Conservation (phyloP, 2,797 vertebrate genomes). For the Pipistrellus kuhlii region DNA sequence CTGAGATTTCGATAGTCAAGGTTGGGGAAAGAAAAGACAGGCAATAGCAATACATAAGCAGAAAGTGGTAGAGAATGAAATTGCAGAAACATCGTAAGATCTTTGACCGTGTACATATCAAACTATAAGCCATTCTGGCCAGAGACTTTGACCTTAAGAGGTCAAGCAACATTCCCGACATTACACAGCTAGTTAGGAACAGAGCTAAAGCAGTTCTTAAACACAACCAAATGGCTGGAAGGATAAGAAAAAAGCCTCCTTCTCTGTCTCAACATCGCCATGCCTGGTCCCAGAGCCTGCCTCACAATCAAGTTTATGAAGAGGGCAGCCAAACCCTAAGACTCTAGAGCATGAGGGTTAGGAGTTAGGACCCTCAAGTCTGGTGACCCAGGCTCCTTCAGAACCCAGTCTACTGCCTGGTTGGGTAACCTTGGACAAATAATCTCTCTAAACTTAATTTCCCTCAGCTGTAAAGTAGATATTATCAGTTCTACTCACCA, state of each 20-base stretch:
- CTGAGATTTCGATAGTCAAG: not conserved
- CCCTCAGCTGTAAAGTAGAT: not conserved
- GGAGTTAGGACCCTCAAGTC: not conserved
- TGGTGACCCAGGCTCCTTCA: not conserved
- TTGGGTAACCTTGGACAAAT: not conserved
- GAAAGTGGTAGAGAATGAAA: conserved; percentile 19
- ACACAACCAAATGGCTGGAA: not conserved
- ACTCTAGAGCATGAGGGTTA: not conserved
- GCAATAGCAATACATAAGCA: not conserved
- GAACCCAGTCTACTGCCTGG: not conserved
- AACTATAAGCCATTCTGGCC: not conserved
- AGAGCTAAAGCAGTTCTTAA: not conserved
- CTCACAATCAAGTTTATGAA: not conserved
- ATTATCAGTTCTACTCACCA: not conserved
- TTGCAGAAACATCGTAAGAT: conserved; percentile 8
- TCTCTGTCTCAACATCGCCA: not conserved
- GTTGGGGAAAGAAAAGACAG: not conserved
- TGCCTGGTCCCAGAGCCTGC: not conserved
- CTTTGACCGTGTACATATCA: not conserved
- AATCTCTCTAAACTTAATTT: conserved; percentile 28
- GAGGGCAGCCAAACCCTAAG: not conserved
- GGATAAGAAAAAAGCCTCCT: not conserved
- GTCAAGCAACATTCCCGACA: not conserved
- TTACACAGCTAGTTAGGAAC: not conserved
- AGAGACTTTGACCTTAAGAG: not conserved